Evolutionary conservation across 2,113 vertebrate species (phyloP).

Genomic region (Mirounga angustirostris): DNA sequence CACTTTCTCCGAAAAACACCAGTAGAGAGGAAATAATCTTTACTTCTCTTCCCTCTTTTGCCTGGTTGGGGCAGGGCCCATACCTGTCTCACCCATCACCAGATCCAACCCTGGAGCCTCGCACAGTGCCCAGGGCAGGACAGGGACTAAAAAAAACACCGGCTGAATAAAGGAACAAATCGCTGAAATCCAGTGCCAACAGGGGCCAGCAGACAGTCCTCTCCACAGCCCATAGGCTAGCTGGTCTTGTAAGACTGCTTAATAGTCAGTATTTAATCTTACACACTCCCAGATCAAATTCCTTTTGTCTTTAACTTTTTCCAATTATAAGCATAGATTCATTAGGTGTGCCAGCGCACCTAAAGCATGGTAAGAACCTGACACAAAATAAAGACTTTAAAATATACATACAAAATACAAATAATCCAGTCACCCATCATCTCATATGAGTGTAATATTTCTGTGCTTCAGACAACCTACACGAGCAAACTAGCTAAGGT

Average conservation of each 20-base stretch:
- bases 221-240: background rate
- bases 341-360: background rate
- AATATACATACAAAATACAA: background rate
- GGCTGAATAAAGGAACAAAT: background rate
- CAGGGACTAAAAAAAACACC: background rate
- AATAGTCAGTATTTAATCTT: background rate
- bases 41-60: background rate
- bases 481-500: background rate
- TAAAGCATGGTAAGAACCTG: background rate
- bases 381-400: background rate
- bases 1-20: background rate
- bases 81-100: background rate
- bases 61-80: background rate
- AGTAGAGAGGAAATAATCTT: background rate
- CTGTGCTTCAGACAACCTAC: background rate
- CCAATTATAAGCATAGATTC: background rate
- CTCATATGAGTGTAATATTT: background rate
- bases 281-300: background rate
- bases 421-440: background rate
- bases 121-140: background rate
- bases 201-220: background rate
- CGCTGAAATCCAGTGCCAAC: background rate
- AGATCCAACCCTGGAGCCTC: background rate
- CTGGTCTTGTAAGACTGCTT: background rate
- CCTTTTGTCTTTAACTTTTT: background rate